Conservation (phyloP, 2,113 vertebrate genomes). For the Alouatta palliata region DNA sequence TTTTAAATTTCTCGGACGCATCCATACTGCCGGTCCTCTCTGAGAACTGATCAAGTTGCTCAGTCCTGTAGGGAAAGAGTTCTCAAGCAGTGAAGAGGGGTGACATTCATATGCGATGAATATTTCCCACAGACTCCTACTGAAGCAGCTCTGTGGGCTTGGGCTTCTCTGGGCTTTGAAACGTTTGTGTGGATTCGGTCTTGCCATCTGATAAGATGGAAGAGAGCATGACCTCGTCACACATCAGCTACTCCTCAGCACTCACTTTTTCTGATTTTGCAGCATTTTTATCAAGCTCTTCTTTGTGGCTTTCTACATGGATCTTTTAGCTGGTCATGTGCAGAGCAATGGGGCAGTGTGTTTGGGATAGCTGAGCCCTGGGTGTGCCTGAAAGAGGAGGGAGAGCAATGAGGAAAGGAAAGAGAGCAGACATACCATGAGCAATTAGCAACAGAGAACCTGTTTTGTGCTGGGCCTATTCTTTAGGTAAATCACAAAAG, state of each 20-base stretch:
- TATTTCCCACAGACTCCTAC: not conserved
- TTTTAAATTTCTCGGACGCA: not conserved
- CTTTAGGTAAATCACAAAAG: constrained; percentile 68
- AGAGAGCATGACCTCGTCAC: not conserved
- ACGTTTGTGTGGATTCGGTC: not conserved
- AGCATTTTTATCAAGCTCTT: not conserved
- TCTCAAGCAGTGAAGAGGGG: not conserved
- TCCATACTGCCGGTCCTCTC: not conserved
- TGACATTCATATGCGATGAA: not conserved
- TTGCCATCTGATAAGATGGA: not conserved
- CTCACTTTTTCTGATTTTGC: not conserved
- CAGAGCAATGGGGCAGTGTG: not conserved
- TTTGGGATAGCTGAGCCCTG: constrained; percentile 64
- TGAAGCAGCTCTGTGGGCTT: not conserved
- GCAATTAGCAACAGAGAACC: constrained; percentile 71
- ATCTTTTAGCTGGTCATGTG: constrained; percentile 45
- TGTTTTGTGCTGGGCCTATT: constrained; percentile 60
- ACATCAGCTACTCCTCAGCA: not conserved
- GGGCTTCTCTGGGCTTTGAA: not conserved
- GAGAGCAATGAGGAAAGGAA: constrained; percentile 54
- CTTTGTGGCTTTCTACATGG: constrained; percentile 56
- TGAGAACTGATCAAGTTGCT: not conserved
- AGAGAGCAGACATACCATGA: constrained; percentile 57
- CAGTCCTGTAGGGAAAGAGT: not conserved
- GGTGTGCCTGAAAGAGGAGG: constrained; percentile 62